These are phyloP conservation scores for Cataglyphis livida DNA, from an alignment of 2,888 invertebrate species.

Conservation along the genomic window DNA sequence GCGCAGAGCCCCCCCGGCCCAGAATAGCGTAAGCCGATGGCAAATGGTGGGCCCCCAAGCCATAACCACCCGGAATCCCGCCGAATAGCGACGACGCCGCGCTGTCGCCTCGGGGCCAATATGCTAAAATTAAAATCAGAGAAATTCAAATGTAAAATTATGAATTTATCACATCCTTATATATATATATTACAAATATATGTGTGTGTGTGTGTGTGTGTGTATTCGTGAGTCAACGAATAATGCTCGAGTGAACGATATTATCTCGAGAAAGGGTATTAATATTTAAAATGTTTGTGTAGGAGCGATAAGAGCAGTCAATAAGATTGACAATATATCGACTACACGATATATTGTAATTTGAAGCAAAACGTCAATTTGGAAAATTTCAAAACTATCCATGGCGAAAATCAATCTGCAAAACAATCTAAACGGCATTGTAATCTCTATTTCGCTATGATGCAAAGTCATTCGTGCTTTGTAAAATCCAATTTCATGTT, in stretches of 20 bases:
- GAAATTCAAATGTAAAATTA: neutral
- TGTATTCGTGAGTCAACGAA: neutral
- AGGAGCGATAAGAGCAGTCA: neutral
- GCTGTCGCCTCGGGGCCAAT: slow-evolving; percentile 91
- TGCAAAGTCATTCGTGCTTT: neutral
- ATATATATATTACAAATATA: neutral
- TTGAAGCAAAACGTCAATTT: neutral
- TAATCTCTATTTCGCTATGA: neutral
- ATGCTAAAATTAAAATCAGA: slow-evolving; percentile 87
- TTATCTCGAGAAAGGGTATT: neutral
- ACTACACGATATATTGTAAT: neutral
- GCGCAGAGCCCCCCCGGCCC: slow-evolving; percentile 82
- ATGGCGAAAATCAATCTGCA: neutral
- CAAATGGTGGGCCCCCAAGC: slow-evolving; percentile 84
- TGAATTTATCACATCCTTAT: neutral
- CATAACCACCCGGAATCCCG: slow-evolving; percentile 85
- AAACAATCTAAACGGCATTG: neutral
- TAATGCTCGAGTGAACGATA: neutral
- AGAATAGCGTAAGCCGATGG: slow-evolving; percentile 85
- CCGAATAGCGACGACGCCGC: slow-evolving; percentile 83
- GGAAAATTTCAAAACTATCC: neutral
- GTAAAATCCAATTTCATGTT: slow-evolving; percentile 25
- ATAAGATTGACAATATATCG: neutral
- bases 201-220: too few relatives aligned
- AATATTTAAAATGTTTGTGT: neutral